Percentiles rank a stretch among this genome's conserved stretches.
phyloP scores from a whole-genome alignment of 2,888 invertebrate genomes.

The Luperina nickerlii region DNA sequence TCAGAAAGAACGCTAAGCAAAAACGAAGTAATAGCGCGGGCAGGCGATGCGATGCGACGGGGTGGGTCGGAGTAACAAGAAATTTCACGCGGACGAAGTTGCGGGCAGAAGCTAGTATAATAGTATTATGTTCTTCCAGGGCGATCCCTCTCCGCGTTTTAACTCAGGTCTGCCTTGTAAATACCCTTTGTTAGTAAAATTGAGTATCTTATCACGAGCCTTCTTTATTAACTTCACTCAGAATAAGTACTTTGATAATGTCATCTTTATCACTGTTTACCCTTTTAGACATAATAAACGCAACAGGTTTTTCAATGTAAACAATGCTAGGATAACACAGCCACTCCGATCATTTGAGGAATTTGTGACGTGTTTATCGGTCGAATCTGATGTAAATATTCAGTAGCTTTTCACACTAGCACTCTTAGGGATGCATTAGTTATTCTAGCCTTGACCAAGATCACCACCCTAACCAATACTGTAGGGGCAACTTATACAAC shows the following conservation, averaged over 20 bases:
- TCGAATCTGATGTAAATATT: conserved; percentile 25
- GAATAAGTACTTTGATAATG: not conserved
- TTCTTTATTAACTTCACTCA: not conserved
- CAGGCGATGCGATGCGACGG: no score
- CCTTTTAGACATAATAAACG: not conserved
- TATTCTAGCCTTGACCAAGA: conserved; percentile 4
- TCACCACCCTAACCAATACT: not conserved
- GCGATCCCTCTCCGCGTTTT: not conserved
- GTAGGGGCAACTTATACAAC: not conserved
- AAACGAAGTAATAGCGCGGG: no score
- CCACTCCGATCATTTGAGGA: not conserved
- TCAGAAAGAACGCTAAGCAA: no score
- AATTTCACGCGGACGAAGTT: no score
- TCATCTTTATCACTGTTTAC: not conserved
- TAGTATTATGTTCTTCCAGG: no score
- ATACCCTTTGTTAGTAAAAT: not conserved
- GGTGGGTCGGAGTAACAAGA: no score
- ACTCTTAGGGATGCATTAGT: conserved; percentile 9
- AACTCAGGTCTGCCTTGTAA: not conserved
- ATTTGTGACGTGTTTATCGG: conserved; percentile 20
- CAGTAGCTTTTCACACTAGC: conserved; percentile 20
- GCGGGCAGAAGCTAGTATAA: no score
- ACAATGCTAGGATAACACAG: not conserved
- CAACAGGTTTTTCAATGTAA: not conserved
- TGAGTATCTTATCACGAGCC: not conserved